A percentile compares a stretch with the other conserved stretches of the same genome.
These are phyloP conservation scores for Passer montanus DNA, from an alignment of 2,113 vertebrate species.

Conservation along the genomic window DNA sequence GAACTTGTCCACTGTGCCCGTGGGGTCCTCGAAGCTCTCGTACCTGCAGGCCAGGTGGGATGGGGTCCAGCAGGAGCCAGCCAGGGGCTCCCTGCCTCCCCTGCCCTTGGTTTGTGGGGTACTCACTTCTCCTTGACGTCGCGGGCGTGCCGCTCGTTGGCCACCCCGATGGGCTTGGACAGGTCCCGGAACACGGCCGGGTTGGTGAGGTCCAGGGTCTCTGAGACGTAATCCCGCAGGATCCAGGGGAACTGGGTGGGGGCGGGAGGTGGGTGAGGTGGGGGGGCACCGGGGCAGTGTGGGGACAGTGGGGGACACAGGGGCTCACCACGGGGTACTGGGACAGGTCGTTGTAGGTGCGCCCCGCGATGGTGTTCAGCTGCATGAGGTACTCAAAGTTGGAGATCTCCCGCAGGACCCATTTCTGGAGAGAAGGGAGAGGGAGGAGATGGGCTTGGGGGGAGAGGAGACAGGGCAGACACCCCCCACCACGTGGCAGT, in stretches of 20 bases:
- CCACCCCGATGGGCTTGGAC: slow-evolving; percentile 95
- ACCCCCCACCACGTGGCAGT: accelerated
- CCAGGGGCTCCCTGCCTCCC: accelerated
- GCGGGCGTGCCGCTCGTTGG: slow-evolving; percentile 90
- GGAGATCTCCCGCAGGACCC: slow-evolving; percentile 94
- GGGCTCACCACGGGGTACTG: slow-evolving; percentile 95
- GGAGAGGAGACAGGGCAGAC: background rate
- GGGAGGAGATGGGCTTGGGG: background rate
- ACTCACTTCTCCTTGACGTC: slow-evolving; percentile 94
- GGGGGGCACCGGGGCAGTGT: accelerated
- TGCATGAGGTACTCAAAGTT: slow-evolving; percentile 99
- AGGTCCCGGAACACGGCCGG: slow-evolving; percentile 90
- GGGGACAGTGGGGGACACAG: accelerated
- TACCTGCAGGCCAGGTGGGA: slow-evolving; percentile 71
- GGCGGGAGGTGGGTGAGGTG: background rate
- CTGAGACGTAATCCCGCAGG: slow-evolving; percentile 89
- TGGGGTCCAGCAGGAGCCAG: background rate
- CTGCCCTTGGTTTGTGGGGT: accelerated
- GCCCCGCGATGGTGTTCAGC: slow-evolving; percentile 93
- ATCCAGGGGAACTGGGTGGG: slow-evolving; percentile 91
- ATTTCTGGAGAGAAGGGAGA: slow-evolving; percentile 81
- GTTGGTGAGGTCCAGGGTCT: slow-evolving; percentile 86
- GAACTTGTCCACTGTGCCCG: slow-evolving; percentile 93
- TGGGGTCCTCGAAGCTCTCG: slow-evolving; percentile 96
- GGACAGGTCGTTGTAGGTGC: slow-evolving; percentile 96